Evolutionary conservation across 1,140 invertebrate species (phyloP).

Genomic region (Anastrepha obliqua): DNA sequence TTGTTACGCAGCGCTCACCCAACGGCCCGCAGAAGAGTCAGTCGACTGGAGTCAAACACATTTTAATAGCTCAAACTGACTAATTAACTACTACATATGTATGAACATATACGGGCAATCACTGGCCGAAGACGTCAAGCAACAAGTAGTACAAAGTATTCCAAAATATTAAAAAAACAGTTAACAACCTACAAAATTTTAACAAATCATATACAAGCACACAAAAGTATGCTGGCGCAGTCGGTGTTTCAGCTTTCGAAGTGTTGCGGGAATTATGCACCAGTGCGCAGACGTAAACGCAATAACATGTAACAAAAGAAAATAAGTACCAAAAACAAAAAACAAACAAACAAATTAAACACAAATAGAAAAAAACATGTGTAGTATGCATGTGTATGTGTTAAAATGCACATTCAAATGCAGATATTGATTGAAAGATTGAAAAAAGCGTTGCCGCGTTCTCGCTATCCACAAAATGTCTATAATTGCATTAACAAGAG

Average conservation of each 20-base stretch:
- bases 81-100: constrained; percentile 48
- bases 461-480: background rate
- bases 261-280: constrained; percentile 57
- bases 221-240: background rate
- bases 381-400: background rate
- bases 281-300: constrained; percentile 58
- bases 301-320: constrained; percentile 54
- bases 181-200: constrained; percentile 16
- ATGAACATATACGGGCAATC: background rate
- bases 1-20: constrained; percentile 29
- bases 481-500: too few species aligned
- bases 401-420: background rate
- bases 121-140: background rate
- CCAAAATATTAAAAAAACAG: constrained; percentile 11
- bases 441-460: too few species aligned
- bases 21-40: background rate
- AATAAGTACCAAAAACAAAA: background rate
- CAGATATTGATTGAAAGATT: background rate
- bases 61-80: constrained; percentile 54
- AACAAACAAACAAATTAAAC: background rate
- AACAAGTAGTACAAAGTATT: background rate
- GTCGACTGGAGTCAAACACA: constrained; percentile 21
- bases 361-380: background rate
- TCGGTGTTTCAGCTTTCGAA: background rate
- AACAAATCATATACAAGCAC: constrained; percentile 25